phyloP scores from a whole-genome alignment of 2,888 invertebrate species.

The Zaprionus bogoriensis region DNA sequence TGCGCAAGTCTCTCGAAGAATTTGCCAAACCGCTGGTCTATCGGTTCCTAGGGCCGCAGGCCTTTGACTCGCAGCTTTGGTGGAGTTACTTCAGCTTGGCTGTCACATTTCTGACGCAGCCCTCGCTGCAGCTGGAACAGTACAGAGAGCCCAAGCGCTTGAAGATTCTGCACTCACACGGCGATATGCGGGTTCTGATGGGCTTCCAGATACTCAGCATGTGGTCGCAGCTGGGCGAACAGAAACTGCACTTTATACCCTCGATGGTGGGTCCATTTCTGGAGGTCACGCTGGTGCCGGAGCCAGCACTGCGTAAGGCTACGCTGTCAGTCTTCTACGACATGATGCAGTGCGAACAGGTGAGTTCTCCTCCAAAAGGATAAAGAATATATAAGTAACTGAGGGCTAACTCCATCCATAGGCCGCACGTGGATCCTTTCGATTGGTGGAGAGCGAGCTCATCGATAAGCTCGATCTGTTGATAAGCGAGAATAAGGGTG shows the following conservation, averaged over 20 bases:
- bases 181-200: slow-evolving; percentile 96
- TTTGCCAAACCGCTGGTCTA: slow-evolving; percentile 93
- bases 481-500: slow-evolving; percentile 96
- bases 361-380: slow-evolving; percentile 41
- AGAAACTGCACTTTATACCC: slow-evolving; percentile 94
- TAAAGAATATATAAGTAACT: too few relatives aligned
- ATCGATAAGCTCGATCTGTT: slow-evolving; percentile 96
- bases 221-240: slow-evolving; percentile 95
- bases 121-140: slow-evolving; percentile 90
- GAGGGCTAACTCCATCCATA: slow-evolving; percentile 23
- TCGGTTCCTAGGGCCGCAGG: slow-evolving; percentile 89
- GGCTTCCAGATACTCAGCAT: slow-evolving; percentile 95
- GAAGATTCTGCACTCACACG: slow-evolving; percentile 90
- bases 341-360: slow-evolving; percentile 96
- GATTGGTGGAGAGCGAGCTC: slow-evolving; percentile 95
- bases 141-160: slow-evolving; percentile 91
- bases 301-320: slow-evolving; percentile 92
- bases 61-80: slow-evolving; percentile 91
- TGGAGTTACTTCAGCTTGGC: slow-evolving; percentile 91
- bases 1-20: slow-evolving; percentile 93
- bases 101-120: slow-evolving; percentile 91
- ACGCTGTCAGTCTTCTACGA: slow-evolving; percentile 96
- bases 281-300: slow-evolving; percentile 95
- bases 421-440: slow-evolving; percentile 91
- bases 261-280: slow-evolving; percentile 96